A percentile compares a stretch with the other conserved stretches of the same genome.
These are phyloP conservation scores for Tigriopus californicus DNA, from an alignment of 2,888 invertebrate genomes.

Conservation along the genomic window DNA sequence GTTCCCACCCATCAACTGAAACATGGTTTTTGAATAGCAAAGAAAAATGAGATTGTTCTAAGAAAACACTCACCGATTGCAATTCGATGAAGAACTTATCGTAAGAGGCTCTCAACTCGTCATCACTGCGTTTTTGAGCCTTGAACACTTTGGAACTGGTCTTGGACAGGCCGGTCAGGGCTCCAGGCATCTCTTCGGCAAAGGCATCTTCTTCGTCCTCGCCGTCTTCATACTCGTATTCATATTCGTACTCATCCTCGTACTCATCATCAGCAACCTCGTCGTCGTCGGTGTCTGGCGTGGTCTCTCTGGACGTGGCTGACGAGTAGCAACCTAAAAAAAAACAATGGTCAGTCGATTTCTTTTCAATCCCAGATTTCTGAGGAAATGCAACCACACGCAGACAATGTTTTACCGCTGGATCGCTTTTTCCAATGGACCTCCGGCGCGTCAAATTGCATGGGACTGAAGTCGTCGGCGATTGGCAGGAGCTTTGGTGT, in stretches of 20 bases:
- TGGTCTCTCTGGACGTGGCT: constrained; percentile 11
- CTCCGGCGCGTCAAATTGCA: neutral
- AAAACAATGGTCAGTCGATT: neutral
- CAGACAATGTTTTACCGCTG: too few species aligned
- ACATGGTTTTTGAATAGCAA: too few species aligned
- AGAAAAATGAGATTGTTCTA: too few species aligned
- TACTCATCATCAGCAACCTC: constrained; percentile 17
- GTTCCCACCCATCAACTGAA: too few species aligned
- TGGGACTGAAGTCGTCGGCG: neutral
- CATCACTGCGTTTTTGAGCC: too few species aligned
- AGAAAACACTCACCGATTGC: too few species aligned
- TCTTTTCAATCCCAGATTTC: too few species aligned
- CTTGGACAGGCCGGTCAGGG: constrained; percentile 6
- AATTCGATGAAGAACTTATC: too few species aligned
- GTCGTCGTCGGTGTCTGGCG: constrained; percentile 16
- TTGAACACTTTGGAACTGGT: too few species aligned
- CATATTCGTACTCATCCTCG: constrained; percentile 17
- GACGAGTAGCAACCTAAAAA: neutral
- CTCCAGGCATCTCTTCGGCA: neutral
- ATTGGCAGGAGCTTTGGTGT: neutral
- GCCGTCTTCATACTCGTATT: constrained; percentile 17
- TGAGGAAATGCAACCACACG: too few species aligned
- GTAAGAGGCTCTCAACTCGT: too few species aligned
- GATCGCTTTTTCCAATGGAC: neutral
- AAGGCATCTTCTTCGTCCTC: constrained; percentile 17